Evolutionary conservation across 2,113 vertebrate genomes (phyloP).

Genomic region (Marmota flaviventris): DNA sequence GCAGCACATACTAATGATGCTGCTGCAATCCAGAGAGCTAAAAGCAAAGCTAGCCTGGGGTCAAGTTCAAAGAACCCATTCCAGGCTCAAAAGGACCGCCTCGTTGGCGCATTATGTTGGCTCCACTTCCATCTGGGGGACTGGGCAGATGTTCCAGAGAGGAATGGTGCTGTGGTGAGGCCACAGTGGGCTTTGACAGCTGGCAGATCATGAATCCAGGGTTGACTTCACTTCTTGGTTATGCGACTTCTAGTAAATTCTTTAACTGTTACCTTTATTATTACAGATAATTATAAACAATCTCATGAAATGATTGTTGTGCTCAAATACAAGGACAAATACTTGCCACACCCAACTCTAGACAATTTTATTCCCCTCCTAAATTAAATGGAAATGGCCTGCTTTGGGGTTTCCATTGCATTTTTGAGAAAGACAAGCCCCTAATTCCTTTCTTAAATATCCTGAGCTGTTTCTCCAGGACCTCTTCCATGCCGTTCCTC

Average conservation of each 20-base stretch:
- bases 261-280: background rate
- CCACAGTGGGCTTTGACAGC: background rate
- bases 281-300: background rate
- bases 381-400: background rate
- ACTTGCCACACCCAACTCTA: background rate
- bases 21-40: background rate
- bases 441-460: background rate
- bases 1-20: background rate
- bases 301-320: background rate
- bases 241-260: background rate
- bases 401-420: background rate
- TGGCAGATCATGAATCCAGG: background rate
- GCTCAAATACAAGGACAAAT: background rate
- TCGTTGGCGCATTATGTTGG: background rate
- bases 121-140: background rate
- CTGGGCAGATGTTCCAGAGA: background rate
- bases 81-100: background rate
- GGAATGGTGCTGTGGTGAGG: too few species aligned
- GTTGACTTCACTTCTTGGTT: background rate
- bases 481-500: background rate
- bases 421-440: background rate
- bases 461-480: background rate
- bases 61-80: background rate
- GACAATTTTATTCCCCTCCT: background rate
- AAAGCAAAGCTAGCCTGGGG: background rate